phyloP scores from a whole-genome alignment of 2,113 vertebrate species.

The Notothenia rossii region DNA sequence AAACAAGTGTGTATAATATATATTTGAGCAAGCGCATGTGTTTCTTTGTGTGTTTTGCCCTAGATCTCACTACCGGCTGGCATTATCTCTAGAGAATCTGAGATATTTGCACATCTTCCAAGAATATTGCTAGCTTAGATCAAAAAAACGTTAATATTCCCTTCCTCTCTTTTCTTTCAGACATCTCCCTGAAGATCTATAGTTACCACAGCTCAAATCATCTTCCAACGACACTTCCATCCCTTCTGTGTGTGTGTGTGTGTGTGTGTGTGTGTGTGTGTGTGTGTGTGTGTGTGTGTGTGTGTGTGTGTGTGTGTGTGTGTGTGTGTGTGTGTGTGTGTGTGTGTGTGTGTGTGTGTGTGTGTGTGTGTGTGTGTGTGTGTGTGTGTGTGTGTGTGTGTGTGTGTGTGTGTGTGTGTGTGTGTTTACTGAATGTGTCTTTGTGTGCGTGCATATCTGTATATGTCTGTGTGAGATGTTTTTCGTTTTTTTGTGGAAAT shows the following conservation, averaged over 20 bases:
- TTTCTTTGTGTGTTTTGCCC: slow-evolving; percentile 12
- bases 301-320: not conserved
- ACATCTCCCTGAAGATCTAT: slow-evolving; percentile 64
- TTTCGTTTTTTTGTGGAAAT: slow-evolving; percentile 33
- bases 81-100: slow-evolving; percentile 10
- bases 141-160: not conserved
- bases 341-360: too few relatives aligned
- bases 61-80: slow-evolving; percentile 28
- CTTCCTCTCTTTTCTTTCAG: slow-evolving; percentile 62
- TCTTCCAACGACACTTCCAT: slow-evolving; percentile 41
- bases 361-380: too few relatives aligned
- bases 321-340: not conserved
- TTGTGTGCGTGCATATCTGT: slow-evolving; percentile 33
- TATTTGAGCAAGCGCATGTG: not conserved
- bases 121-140: not conserved
- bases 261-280: too few relatives aligned
- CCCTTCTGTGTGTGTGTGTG: slow-evolving; percentile 3
- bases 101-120: slow-evolving; percentile 6
- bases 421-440: slow-evolving; percentile 24
- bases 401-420: slow-evolving; percentile 6
- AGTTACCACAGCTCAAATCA: slow-evolving; percentile 61
- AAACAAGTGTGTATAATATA: not conserved
- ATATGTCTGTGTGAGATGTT: slow-evolving; percentile 31
- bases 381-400: slow-evolving; percentile 1
- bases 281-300: too few relatives aligned